These are phyloP conservation scores for Hypsopygia costalis DNA, from an alignment of 2,888 invertebrate species.

Conservation along the genomic window DNA sequence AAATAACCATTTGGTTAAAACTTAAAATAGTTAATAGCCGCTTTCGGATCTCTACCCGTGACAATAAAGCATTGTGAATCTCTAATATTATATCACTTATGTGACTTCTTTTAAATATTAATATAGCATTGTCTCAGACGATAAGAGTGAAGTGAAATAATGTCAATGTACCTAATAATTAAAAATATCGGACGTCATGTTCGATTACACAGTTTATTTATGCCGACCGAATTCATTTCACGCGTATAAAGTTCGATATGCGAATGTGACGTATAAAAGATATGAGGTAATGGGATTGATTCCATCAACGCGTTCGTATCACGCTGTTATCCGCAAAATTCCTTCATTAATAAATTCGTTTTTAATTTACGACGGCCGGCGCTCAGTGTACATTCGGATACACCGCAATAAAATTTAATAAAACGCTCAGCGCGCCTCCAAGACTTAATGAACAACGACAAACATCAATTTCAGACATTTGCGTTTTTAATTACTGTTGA, in stretches of 20 bases:
- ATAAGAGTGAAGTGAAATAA: not conserved
- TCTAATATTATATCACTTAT: too few species aligned
- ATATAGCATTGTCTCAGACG: too few species aligned
- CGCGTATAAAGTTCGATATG: conserved; percentile 32
- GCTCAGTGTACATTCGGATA: conserved; percentile 30
- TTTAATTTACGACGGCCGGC: conserved; percentile 38
- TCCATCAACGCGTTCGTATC: conserved; percentile 17
- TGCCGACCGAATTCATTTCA: conserved; percentile 3
- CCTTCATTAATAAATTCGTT: conserved; percentile 39
- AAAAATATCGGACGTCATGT: not conserved
- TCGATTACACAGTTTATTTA: not conserved
- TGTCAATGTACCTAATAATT: not conserved
- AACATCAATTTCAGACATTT: conserved; percentile 59
- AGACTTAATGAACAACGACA: conserved; percentile 58
- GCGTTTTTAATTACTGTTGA: conserved; percentile 73
- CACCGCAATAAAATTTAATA: conserved; percentile 61
- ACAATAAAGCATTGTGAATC: too few species aligned
- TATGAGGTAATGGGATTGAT: conserved; percentile 35
- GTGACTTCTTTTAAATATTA: too few species aligned
- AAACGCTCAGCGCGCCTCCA: conserved; percentile 52
- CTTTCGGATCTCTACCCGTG: too few species aligned
- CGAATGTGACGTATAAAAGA: conserved; percentile 43
- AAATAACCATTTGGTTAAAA: too few species aligned
- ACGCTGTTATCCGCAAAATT: conserved; percentile 31
- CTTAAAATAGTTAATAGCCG: too few species aligned